phyloP scores from a whole-genome alignment of 2,888 invertebrate species.

The Noctuana brunneofusca region DNA sequence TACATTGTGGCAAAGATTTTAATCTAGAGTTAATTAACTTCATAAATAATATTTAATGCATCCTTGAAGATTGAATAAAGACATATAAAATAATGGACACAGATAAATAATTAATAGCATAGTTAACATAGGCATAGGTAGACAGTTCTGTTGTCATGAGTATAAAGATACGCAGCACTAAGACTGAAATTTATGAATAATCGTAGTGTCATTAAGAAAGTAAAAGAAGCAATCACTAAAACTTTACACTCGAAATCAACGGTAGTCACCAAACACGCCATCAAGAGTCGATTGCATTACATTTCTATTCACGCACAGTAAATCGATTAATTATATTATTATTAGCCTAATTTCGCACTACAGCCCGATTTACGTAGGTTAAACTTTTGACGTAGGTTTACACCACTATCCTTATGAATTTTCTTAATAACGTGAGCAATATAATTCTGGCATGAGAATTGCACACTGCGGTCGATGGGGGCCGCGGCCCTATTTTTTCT shows the following conservation, averaged over 20 bases:
- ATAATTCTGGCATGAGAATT: background rate
- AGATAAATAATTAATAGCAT: slow-evolving; percentile 11
- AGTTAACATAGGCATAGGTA: slow-evolving; percentile 11
- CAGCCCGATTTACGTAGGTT: background rate
- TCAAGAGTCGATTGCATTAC: slow-evolving; percentile 1
- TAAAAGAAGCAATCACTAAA: slow-evolving; percentile 19
- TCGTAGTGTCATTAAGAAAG: slow-evolving; percentile 5
- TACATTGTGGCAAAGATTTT: slow-evolving; percentile 38
- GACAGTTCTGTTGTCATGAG: slow-evolving; percentile 13
- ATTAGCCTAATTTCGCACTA: slow-evolving; percentile 18
- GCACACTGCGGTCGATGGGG: background rate
- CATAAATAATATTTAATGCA: slow-evolving; percentile 8
- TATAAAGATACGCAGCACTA: slow-evolving; percentile 12
- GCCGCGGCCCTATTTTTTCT: slow-evolving; percentile 82
- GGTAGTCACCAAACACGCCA: slow-evolving; percentile 13
- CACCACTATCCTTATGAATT: background rate
- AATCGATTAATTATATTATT: slow-evolving; percentile 18
- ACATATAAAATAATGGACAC: slow-evolving; percentile 11
- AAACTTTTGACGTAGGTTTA: background rate
- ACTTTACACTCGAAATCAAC: slow-evolving; percentile 20
- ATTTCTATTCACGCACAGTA: slow-evolving; percentile 13
- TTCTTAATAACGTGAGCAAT: background rate
- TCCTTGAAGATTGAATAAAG: slow-evolving; percentile 8
- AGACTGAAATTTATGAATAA: slow-evolving; percentile 7
- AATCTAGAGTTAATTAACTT: slow-evolving; percentile 27